phyloP scores from a whole-genome alignment of 2,888 invertebrate species.

The Pseudococcus viburni region DNA sequence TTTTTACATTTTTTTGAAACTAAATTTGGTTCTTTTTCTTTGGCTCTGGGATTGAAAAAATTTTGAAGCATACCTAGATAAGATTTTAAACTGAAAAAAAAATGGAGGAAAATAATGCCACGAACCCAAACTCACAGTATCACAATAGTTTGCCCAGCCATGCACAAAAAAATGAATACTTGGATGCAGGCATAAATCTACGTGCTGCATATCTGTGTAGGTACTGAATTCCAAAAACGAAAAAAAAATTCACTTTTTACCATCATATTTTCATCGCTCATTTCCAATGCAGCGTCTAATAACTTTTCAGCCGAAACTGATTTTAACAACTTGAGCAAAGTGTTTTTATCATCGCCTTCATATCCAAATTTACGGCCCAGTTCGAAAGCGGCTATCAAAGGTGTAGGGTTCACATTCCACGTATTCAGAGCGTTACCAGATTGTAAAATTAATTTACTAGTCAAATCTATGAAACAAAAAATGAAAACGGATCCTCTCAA shows the following conservation, averaged over 20 bases:
- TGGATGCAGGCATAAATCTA: no score
- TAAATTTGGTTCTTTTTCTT: no score
- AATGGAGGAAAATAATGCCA: no score
- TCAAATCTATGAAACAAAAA: background rate
- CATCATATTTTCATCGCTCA: background rate
- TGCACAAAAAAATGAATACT: no score
- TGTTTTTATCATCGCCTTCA: background rate
- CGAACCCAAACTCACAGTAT: no score
- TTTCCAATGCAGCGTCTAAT: background rate
- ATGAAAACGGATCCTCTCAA: background rate
- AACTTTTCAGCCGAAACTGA: background rate
- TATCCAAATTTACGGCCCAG: background rate
- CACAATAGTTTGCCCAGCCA: no score
- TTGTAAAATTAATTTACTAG: background rate
- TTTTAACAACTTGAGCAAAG: background rate
- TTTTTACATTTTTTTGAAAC: no score
- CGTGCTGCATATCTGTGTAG: no score
- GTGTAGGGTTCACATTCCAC: background rate
- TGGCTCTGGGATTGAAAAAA: no score
- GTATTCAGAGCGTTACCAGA: background rate
- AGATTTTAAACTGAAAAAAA: no score
- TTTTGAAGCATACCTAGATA: no score
- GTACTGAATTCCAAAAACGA: no score
- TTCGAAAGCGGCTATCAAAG: background rate
- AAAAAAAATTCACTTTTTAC: background rate